phyloP scores from a whole-genome alignment of 2,113 vertebrate species.

The Corvus hawaiiensis region DNA sequence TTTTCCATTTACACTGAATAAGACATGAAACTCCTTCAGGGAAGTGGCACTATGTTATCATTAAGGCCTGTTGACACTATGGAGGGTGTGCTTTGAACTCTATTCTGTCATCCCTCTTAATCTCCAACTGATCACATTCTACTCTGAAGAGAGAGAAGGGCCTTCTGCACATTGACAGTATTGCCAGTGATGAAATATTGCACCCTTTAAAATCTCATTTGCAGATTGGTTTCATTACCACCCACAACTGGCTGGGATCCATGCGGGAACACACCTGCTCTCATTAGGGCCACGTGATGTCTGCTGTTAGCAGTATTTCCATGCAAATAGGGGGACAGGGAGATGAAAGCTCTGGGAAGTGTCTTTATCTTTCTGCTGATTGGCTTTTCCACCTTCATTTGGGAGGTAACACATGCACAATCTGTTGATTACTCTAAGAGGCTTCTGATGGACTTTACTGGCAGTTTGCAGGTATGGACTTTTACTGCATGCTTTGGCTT shows the following conservation, averaged over 20 bases:
- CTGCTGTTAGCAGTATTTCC: constrained; percentile 66
- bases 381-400: constrained; percentile 50
- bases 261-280: constrained; percentile 57
- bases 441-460: constrained; percentile 26
- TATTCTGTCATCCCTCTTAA: constrained; percentile 78
- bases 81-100: constrained; percentile 62
- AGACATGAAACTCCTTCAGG: constrained; percentile 73
- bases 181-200: constrained; percentile 73
- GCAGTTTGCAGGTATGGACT: not conserved
- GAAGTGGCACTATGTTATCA: constrained; percentile 72
- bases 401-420: constrained; percentile 24
- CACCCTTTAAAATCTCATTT: constrained; percentile 88
- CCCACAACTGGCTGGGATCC: constrained; percentile 63
- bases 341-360: constrained; percentile 59
- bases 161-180: constrained; percentile 67
- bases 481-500: not conserved
- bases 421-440: constrained; percentile 54
- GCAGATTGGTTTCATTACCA: constrained; percentile 81
- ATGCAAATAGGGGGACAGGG: constrained; percentile 63
- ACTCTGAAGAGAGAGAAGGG: constrained; percentile 70
- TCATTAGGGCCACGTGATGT: constrained; percentile 63
- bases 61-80: constrained; percentile 71
- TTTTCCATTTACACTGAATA: constrained; percentile 72
- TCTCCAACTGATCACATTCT: constrained; percentile 73
- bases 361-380: constrained; percentile 48